These are phyloP conservation scores for Ceratitis capitata DNA, from an alignment of 1,140 invertebrate species.

Conservation along the genomic window DNA sequence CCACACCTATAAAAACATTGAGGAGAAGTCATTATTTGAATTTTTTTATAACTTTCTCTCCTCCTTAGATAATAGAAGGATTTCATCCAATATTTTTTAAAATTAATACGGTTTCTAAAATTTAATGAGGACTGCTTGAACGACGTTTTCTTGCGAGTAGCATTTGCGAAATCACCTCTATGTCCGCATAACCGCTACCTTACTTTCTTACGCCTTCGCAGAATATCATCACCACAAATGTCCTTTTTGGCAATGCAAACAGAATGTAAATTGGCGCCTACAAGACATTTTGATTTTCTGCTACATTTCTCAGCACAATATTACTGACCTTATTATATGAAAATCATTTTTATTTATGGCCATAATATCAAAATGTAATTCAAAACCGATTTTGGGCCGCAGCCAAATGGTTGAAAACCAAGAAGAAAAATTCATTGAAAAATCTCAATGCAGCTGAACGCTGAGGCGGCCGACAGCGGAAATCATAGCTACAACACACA, in stretches of 20 bases:
- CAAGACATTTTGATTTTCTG: not conserved
- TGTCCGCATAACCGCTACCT: not conserved
- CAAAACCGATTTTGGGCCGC: conserved; percentile 3
- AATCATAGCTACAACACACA: not conserved
- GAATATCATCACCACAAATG: not conserved
- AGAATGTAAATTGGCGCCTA: not conserved
- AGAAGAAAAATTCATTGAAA: not conserved
- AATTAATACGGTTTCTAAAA: too few species aligned
- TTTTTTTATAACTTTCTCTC: too few species aligned
- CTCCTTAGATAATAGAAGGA: too few species aligned
- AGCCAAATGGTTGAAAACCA: not conserved
- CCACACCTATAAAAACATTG: too few species aligned
- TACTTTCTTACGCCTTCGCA: not conserved
- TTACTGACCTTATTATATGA: not conserved
- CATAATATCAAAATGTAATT: conserved; percentile 11
- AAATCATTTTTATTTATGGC: not conserved
- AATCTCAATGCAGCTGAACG: conserved; percentile 21
- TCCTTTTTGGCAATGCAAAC: conserved; percentile 1
- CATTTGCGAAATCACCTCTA: not conserved
- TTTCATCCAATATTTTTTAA: too few species aligned
- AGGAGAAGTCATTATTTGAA: too few species aligned
- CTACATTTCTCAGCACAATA: not conserved
- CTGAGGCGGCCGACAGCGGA: not conserved
- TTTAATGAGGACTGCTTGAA: too few species aligned
- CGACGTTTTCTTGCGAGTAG: too few species aligned